Base-by-base conservation (phyloP, 2,113 vertebrate species). In the Mormyrus lacerda region DNA sequence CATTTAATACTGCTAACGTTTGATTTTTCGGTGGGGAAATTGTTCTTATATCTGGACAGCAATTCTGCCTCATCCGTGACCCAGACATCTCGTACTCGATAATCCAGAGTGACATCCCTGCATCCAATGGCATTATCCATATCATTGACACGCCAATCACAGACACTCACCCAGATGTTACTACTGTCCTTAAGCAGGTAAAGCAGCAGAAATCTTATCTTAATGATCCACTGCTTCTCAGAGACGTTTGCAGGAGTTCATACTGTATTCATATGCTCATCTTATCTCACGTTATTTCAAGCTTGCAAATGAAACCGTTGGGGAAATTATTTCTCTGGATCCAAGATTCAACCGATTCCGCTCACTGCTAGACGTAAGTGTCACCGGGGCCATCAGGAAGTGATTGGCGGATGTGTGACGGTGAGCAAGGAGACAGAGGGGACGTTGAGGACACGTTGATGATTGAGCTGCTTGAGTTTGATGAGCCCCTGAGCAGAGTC, bases 331-430 rank as follows among this genome's bases (percentile, higher is more conserved):
- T 55, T 95, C 95, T 45, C 95, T 94, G 19, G 95, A 95, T 0
- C 94, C 92, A 27, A 94, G 94, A 90, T 98, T 96, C 93, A 98
- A 96, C 87, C 96, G 97, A 69, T 99, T 98, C 95, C 95, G 97
- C 94, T 99, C 97, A 0, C 96, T 99, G 87, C 93, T 98, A 73
- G 98, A 99, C 94, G 98, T 99, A 90, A 97, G 95, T 92, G n/a
- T 50, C 58, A 39, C 87, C 48, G 19, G 19, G 17, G 11, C 48
- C 15, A 73, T 44, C 47, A 55, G 69, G 44, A 31, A 53, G 31
- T 39, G 24, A 17, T 35, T 44, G 44, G 21, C 0, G 15, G 44
- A 51, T 19, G 27, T 61, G 84, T 15, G 45, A 17, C n/a, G 1
- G 85, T 35, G 85, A 31, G 79, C 35, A 19, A 83, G 79, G 21